A percentile compares a stretch with the other conserved stretches of the same genome.
Conservation (phyloP, 30 jellyfish, hydroid and myxozoan species). For the Phacellophora camtschatica region DNA sequence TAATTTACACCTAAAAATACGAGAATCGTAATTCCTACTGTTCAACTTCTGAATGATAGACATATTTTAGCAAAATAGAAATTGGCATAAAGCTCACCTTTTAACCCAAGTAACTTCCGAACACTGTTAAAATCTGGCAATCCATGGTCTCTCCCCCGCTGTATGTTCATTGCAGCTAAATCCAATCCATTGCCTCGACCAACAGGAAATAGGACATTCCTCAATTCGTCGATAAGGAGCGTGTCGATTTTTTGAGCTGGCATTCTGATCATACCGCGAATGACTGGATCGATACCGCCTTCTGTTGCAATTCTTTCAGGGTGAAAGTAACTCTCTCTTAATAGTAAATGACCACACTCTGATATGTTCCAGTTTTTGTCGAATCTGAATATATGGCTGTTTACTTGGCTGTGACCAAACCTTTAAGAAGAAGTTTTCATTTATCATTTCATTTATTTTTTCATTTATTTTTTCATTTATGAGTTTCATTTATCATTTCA, state of each 20-base stretch:
- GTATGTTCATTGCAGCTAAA: conserved; percentile 89
- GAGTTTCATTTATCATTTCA: no score
- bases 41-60: no score
- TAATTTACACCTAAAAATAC: no score
- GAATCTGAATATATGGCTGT: conserved; percentile 79
- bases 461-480: no score
- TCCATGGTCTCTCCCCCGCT: conserved; percentile 98
- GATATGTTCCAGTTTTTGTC: conserved; percentile 63
- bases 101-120: conserved; percentile 70
- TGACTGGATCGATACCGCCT: conserved; percentile 96
- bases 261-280: conserved; percentile 80
- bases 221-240: conserved; percentile 87
- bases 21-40: no score
- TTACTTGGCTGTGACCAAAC: conserved; percentile 98
- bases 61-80: no score
- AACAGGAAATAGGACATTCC: conserved; percentile 91
- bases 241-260: conserved; percentile 94
- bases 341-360: conserved; percentile 79
- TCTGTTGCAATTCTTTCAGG: conserved; percentile 81
- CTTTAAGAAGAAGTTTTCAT: not conserved
- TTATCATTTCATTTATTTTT: not conserved
- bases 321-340: conserved; percentile 91
- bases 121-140: conserved; percentile 91
- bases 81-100: conserved; percentile 51
- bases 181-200: conserved; percentile 94